Base-by-base conservation (phyloP, 1,140 invertebrate genomes). In the Pachypeltis micranthus region DNA sequence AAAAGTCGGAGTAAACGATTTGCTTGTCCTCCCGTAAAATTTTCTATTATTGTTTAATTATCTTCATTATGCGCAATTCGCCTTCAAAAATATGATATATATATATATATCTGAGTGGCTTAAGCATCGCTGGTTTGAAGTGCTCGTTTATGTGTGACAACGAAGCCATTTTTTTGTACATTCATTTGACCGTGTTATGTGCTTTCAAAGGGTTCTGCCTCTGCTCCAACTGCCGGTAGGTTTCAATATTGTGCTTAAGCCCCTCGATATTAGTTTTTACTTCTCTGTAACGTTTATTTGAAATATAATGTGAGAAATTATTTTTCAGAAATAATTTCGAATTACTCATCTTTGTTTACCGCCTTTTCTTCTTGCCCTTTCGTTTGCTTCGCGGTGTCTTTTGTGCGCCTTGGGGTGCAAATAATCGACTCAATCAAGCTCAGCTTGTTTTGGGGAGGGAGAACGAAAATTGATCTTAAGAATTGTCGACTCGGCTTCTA, bases 241-340 rank as follows among this genome's bases (percentile, higher is more conserved):
- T 39, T 39, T 10, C 47, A 10, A 51, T 51, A 47, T 23, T 47
- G 28, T 51, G 47, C 47, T 51, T 51, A 51, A 21, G 47, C 7
- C 47, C 19, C 10, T 51, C 47, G 23, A 51, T 51, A 51, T 51
- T 51, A 51, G 47, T 51, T 51, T 59, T 59, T 59, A 25, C 31
- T 56, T 25, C 19, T 16, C 19, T 59, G 57, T 59, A 59, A 59
- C 57, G 26, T 59, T 59, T 59, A 19, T 31, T 59, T 59, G 14
- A 59, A 59, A 59, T 59, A 59, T 59, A 59, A 59, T 59, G 24
- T 59, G 57, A 31, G 31, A 59, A 59, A 59, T 59, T 59, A 59
- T 59, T 59, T 59, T 59, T 59, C 31, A 59, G 57, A 59, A 59
- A 29, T n/a, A n/a, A n/a, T n/a, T n/a, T n/a, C n/a, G n/a, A n/a